These are phyloP conservation scores for Morus bassanus DNA, from an alignment of 2,797 vertebrate species.

Conservation along the genomic window DNA sequence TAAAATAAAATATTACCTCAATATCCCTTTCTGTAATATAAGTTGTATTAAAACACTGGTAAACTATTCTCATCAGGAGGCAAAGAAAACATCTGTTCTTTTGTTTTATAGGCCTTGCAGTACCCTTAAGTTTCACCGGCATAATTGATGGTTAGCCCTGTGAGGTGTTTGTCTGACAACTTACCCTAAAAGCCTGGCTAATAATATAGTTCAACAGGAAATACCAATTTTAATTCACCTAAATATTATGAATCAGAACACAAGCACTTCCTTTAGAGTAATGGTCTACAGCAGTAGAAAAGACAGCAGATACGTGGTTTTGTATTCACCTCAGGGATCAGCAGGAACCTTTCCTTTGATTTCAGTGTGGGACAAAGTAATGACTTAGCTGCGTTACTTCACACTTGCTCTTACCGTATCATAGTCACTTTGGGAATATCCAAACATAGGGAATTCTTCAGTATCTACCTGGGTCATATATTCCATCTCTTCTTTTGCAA, in stretches of 20 bases:
- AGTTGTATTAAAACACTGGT: neutral
- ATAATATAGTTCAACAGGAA: neutral
- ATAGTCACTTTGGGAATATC: constrained; percentile 91
- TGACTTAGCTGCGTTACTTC: neutral
- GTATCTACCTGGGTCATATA: constrained; percentile 77
- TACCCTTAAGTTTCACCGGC: neutral
- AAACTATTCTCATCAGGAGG: neutral
- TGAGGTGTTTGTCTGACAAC: neutral
- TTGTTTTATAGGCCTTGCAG: neutral
- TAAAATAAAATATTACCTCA: neutral
- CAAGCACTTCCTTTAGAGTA: neutral
- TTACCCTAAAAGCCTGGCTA: neutral
- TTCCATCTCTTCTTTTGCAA: constrained; percentile 90
- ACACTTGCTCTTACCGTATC: constrained; percentile 80
- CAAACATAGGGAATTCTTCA: constrained; percentile 88
- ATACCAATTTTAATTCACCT: neutral
- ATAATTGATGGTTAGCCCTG: neutral
- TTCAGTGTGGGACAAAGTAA: neutral
- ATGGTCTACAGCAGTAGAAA: neutral
- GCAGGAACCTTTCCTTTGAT: neutral
- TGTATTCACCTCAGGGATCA: neutral
- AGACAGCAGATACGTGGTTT: neutral
- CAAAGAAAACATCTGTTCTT: neutral
- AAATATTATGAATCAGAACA: neutral
- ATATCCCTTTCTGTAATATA: neutral